These are phyloP conservation scores for Gari tellinella DNA, from an alignment of 2,888 invertebrate species.

Conservation along the genomic window DNA sequence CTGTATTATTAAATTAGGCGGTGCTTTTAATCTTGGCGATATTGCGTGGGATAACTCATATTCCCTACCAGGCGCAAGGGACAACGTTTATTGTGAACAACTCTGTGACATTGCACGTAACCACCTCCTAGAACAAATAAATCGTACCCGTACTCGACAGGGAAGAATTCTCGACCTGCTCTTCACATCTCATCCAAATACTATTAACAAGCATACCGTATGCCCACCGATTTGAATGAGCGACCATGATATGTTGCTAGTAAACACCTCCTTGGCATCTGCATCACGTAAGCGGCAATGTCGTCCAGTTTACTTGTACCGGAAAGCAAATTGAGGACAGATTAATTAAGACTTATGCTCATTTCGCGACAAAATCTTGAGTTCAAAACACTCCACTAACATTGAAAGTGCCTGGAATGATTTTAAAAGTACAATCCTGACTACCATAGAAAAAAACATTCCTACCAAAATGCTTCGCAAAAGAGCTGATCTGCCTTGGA, in stretches of 20 bases:
- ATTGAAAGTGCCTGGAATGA: background rate
- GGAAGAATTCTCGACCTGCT: constrained; percentile 1
- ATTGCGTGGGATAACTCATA: background rate
- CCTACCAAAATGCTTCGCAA: background rate
- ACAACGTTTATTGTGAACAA: background rate
- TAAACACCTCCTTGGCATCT: background rate
- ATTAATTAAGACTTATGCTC: background rate
- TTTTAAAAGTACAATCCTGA: background rate
- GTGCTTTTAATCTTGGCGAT: background rate
- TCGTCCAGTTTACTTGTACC: background rate
- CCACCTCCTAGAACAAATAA: too few relatives aligned
- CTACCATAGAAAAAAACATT: background rate
- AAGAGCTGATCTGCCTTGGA: too few relatives aligned
- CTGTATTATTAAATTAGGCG: background rate
- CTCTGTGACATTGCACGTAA: background rate
- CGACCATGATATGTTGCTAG: background rate
- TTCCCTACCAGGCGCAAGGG: background rate
- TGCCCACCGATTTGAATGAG: too few relatives aligned
- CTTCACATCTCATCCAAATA: background rate
- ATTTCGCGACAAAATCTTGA: background rate
- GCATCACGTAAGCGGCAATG: background rate
- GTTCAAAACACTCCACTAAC: background rate
- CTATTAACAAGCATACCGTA: background rate
- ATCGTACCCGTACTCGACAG: constrained; percentile 6
- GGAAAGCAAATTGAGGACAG: background rate